Base-by-base conservation (phyloP, 2,888 invertebrate genomes). In the Alsophila aescularia region DNA sequence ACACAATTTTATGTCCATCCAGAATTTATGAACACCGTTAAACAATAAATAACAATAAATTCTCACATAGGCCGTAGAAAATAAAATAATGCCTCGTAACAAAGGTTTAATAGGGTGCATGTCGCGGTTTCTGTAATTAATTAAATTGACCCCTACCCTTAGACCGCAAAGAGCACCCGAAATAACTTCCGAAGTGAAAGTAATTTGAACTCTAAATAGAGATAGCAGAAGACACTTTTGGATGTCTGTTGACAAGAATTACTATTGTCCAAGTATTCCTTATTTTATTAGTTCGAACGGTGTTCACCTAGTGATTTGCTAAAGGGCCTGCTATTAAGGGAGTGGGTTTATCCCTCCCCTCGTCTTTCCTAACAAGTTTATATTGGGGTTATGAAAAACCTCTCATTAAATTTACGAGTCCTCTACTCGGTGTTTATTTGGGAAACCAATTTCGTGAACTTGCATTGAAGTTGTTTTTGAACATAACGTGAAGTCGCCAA, bases 111-210 rank as follows among this genome's bases (percentile, higher is more conserved):
- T 81, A 81, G 81, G 79, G 79, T 69, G 75, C 79, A 80, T 81
- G 85, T 85, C 79, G 85, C 64, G 84, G 83, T 80, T 77, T 69
- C 67, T 75, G 79, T 85, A 83, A 85, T 85, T 85, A 85, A 85
- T 85, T 85, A 81, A 85, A 85, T 83, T 81, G 85, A 83, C 85
- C 85, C 83, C 79, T 72, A 78, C 78, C 79, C 81, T 71, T 65
- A 67, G 74, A 76, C 79, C 71, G 68, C 75, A 71, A 73, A 70
- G 76, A 77, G 66, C 67, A 69, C 67, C 74, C 70, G 61, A 70
- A 72, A 60, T 66, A 56, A 60, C 47, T 62, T 45, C 56, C 41
- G 56, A 67, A 51, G 51, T 54, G 69, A 66, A 64, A 60, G 66
- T 59, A 81, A 79, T 75, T 70, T 81, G 62, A 70, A 79, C 79